Conservation (phyloP, 2,113 vertebrate genomes). For the Peromyscus polionotus region DNA sequence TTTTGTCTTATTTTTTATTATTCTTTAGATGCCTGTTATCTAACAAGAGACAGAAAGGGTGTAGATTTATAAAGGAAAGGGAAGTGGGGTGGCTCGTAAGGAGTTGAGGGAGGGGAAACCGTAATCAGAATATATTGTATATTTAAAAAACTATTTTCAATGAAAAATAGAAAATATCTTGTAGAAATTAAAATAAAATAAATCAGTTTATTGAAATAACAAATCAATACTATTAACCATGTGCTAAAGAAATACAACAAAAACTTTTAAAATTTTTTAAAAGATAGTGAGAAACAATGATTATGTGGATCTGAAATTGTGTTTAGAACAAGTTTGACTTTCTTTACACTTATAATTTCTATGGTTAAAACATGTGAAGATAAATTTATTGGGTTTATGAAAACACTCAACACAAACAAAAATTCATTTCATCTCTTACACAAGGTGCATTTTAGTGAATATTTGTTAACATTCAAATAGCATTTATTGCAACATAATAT, state of each 20-base stretch:
- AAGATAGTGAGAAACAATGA: slow-evolving; percentile 42
- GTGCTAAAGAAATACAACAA: slow-evolving; percentile 1
- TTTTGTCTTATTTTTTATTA: background rate
- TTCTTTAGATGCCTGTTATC: background rate
- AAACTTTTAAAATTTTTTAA: background rate
- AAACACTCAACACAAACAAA: slow-evolving; percentile 42
- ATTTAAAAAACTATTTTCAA: background rate
- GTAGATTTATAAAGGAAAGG: background rate
- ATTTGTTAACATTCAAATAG: slow-evolving; percentile 83
- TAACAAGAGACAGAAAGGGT: background rate
- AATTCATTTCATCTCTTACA: slow-evolving; percentile 82
- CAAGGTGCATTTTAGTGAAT: slow-evolving; percentile 83
- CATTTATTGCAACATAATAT: slow-evolving; percentile 82
- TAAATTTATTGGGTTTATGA: slow-evolving; percentile 64
- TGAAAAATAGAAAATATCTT: background rate
- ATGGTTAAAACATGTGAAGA: slow-evolving; percentile 81
- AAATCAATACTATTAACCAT: slow-evolving; percentile 30
- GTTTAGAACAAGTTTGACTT: slow-evolving; percentile 73
- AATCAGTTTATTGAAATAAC: slow-evolving; percentile 38
- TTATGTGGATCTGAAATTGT: slow-evolving; percentile 77
- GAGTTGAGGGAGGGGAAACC: background rate
- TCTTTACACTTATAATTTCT: slow-evolving; percentile 76
- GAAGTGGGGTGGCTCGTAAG: background rate
- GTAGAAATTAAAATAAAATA: slow-evolving; percentile 11
- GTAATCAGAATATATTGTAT: background rate